A percentile compares a stretch with the other conserved stretches of the same genome.
Conservation (phyloP, 2,113 vertebrate genomes). For the Cranoglanis bouderius region DNA sequence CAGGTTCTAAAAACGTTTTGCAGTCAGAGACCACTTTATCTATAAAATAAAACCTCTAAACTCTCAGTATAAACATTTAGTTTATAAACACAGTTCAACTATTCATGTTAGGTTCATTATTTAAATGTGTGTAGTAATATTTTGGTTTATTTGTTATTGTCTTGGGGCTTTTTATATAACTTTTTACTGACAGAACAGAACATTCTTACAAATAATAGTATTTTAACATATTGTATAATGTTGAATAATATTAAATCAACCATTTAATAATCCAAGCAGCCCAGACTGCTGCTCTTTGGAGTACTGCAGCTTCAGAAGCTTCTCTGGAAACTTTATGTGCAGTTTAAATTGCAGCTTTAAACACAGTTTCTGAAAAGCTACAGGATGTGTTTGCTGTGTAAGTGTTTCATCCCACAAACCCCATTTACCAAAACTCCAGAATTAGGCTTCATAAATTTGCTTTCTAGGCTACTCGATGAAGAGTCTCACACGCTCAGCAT, state of each 20-base stretch:
- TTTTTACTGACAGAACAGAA: too few species aligned
- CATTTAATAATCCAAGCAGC: too few species aligned
- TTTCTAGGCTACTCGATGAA: neutral
- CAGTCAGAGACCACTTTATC: too few species aligned
- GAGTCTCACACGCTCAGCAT: neutral
- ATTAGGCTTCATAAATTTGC: neutral
- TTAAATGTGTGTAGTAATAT: neutral
- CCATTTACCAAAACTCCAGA: neutral
- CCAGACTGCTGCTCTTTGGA: too few species aligned
- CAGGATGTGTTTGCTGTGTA: neutral
- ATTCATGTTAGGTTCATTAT: too few species aligned
- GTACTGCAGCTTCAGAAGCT: neutral
- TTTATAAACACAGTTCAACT: too few species aligned
- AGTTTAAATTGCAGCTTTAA: neutral
- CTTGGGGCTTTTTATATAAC: too few species aligned
- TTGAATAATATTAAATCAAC: too few species aligned
- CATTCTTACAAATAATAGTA: too few species aligned
- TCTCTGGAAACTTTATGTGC: neutral
- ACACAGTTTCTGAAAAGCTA: neutral
- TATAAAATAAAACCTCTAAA: neutral
- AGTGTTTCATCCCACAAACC: neutral
- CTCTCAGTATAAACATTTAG: too few species aligned
- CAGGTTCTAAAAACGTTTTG: neutral
- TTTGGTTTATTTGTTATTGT: too few species aligned
- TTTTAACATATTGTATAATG: too few species aligned